phyloP scores from a whole-genome alignment of 2,797 vertebrate species.

The Ara ararauna region DNA sequence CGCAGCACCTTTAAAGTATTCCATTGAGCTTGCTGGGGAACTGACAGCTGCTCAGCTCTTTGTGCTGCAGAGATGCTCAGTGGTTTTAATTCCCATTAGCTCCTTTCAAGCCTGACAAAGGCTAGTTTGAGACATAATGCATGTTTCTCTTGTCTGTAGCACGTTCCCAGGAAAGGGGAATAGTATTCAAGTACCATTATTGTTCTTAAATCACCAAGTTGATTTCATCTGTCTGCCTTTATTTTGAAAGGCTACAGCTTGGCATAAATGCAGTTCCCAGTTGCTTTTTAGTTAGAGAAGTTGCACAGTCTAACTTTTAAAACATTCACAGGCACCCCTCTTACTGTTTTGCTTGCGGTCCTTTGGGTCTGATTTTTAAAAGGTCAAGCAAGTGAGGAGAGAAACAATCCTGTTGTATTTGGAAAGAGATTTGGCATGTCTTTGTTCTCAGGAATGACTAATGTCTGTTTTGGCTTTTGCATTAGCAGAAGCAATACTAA shows the following conservation, averaged over 20 bases:
- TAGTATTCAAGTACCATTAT: background rate
- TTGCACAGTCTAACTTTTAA: background rate
- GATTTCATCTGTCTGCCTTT: background rate
- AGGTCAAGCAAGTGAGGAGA: background rate
- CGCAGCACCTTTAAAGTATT: background rate
- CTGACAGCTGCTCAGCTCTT: slow-evolving; percentile 20
- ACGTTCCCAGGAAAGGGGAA: background rate
- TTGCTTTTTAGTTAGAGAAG: background rate
- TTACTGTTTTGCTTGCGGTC: background rate
- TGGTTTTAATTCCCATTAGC: background rate
- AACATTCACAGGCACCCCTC: background rate
- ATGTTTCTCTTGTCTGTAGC: background rate
- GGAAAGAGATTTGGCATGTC: background rate
- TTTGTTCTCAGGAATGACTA: background rate
- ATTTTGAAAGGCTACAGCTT: background rate
- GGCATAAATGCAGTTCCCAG: background rate
- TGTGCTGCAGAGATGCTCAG: slow-evolving; percentile 1
- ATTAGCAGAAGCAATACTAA: background rate
- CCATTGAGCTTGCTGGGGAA: background rate
- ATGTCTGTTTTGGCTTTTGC: background rate
- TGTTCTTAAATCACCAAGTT: slow-evolving; percentile 1
- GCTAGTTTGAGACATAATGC: background rate
- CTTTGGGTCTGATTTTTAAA: background rate
- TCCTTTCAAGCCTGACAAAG: slow-evolving; percentile 38
- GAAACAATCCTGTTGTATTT: background rate